Evolutionary conservation across 1,140 invertebrate species (phyloP), one percentile per base, ranked within the genome.

Genomic region (Trichonephila inaurata): DNA sequence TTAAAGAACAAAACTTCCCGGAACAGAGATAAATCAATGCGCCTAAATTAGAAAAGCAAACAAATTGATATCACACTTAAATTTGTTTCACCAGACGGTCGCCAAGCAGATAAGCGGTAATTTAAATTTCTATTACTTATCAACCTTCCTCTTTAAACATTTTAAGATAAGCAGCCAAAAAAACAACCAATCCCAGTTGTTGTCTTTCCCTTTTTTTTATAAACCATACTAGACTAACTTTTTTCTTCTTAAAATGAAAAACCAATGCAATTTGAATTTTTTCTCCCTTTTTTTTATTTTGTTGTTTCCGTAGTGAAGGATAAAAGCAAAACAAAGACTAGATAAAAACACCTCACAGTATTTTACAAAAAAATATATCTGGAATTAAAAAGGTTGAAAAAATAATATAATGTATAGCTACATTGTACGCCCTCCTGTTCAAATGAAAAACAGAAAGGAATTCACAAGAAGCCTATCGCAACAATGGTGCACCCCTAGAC

Each of bases 71-170:
- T 28, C 18, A 77, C 24, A 18, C 86, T 66, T 88, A 62, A 88
- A 88, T 88, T 88, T 88, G 58, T 88, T 62, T 28, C 58, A 61
- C 51, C 51, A 85, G 83, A 33, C 21, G 58, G 4, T 8, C 64
- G 44, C 61, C 44, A 21, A 33, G 16, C 14, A 44, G 62, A n/a
- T 88, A 88, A 66, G 21, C 86, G 62, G 60, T 88, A 88, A 88
- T 88, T 88, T 88, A 62, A 88, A 88, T 64, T 88, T 88, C 86
- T 64, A 66, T 66, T 88, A 88, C 60, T 66, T 66, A 66, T 88
- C 62, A 85, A 19, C 28, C 24, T 12, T 33, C 33, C 33, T 28
- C 21, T 16, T 33, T 51, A 28, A 77, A 77, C 24, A 7, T 16
- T 28, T 77, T 40, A 24, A 77, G 82, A 85, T 85, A 85, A 85